Base-by-base conservation (phyloP, 2,113 vertebrate genomes). In the Edolisoma coerulescens region DNA sequence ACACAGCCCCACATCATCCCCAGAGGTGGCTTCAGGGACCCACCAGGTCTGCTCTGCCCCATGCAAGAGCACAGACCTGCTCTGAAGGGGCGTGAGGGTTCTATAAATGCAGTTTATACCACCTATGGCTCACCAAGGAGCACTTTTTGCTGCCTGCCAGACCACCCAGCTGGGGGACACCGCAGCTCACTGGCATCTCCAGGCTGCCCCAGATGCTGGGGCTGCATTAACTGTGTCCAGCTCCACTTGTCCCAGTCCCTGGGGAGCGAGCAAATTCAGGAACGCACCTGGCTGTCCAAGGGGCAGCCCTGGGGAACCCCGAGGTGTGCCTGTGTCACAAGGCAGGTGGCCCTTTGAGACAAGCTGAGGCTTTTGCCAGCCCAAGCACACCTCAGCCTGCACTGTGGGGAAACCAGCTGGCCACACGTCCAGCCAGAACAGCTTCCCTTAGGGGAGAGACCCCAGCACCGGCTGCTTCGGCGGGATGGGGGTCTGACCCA, bases 211-310 rank as follows among this genome's bases (percentile, higher is more conserved):
- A 32, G 77, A 84, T 52, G 73, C 69, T 79, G 74, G 4, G 1
- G 41, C 15, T 1, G 2, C 28, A 60, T 56, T 39, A 60, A 60
- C 50, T 11, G 21, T 6, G 42, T 27, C 45, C 67, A 73, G n/a
- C 78, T 69, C 89, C 56, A 21, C n/a, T 47, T 42, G 39, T 17
- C 41, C 39, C 5, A 0, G 9, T 19, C 67, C 49, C 60, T 1
- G 7, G 11, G 22, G 23, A 32, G 11, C 0, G 0, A 82, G 52
- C 27, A 45, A 42, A 33, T 45, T 18, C 3, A 1, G 75, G n/a
- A 69, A 16, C 44, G 47, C 56, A 16, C 12, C 47, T 4, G 27
- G 32, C 7, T 37, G 28, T 19, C n/a, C 20, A 11, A 30, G 37
- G 35, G 44, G 41, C 30, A 37, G 37, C 59, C 57, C 71, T 1